These are phyloP conservation scores for Delia radicum DNA, from an alignment of 1,140 invertebrate genomes.

Conservation along the genomic window DNA sequence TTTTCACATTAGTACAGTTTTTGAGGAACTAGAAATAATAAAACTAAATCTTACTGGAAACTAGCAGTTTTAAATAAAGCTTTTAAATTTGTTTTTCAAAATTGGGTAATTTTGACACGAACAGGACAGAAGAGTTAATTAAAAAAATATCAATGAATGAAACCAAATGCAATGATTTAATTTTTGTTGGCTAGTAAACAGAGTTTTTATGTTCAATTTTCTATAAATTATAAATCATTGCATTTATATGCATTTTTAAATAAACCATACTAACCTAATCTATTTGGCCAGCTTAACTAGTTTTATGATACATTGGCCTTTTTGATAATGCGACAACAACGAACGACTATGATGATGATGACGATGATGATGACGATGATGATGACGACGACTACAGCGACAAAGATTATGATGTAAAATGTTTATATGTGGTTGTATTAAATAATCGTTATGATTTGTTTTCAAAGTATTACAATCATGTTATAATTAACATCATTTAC, in stretches of 20 bases:
- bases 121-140: no score
- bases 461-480: background rate
- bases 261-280: conserved; percentile 1
- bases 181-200: background rate
- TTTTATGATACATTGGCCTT: background rate
- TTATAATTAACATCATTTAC: background rate
- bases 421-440: background rate
- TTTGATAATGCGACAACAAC: background rate
- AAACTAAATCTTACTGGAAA: no score
- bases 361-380: background rate
- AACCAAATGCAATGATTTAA: no score
- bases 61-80: no score
- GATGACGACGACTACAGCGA: background rate
- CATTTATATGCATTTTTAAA: background rate
- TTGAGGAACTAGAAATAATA: no score
- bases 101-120: no score
- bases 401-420: background rate
- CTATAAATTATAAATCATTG: background rate
- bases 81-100: no score
- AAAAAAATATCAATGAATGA: no score
- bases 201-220: background rate
- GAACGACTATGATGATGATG: no score
- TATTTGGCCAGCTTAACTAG: background rate
- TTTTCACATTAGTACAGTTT: no score
- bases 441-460: background rate